These are phyloP conservation scores for Zaprionus lineosus DNA, from an alignment of 2,888 invertebrate genomes.

Conservation along the genomic window DNA sequence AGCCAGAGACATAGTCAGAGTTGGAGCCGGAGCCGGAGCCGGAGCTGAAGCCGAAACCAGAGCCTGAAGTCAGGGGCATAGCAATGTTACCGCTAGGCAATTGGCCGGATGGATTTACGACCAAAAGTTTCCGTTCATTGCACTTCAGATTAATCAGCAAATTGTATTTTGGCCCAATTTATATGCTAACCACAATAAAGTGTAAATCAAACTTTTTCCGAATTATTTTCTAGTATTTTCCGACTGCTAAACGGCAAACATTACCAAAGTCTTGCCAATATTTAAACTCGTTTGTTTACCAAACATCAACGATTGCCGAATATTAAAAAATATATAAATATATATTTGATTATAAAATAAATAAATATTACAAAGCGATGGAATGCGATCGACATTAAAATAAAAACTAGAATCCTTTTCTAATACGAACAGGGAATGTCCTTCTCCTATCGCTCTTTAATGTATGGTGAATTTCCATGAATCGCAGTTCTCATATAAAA, in stretches of 20 bases:
- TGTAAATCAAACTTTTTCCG: slow-evolving; percentile 2
- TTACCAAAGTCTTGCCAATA: neutral
- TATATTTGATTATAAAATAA: too few species aligned
- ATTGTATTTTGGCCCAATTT: slow-evolving; percentile 76
- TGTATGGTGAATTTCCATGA: too few species aligned
- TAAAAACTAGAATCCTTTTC: too few species aligned
- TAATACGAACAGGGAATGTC: too few species aligned
- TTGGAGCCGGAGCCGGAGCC: neutral
- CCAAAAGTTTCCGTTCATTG: slow-evolving; percentile 65
- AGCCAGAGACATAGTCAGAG: neutral
- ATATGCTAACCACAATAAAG: slow-evolving; percentile 40
- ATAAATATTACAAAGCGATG: too few species aligned
- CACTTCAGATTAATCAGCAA: slow-evolving; percentile 78
- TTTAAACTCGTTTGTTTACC: neutral
- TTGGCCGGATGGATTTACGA: slow-evolving; percentile 65
- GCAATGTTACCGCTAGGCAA: slow-evolving; percentile 24
- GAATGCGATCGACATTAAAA: too few species aligned
- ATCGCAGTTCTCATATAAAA: too few species aligned
- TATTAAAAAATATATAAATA: too few species aligned
- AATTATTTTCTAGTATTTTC: neutral
- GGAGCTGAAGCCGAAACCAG: neutral
- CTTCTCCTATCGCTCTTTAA: too few species aligned
- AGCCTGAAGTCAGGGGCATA: neutral
- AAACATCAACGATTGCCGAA: too few species aligned
- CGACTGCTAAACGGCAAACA: neutral